Evolutionary conservation across 2,888 invertebrate species (phyloP).

Genomic region (Heliconius sara): DNA sequence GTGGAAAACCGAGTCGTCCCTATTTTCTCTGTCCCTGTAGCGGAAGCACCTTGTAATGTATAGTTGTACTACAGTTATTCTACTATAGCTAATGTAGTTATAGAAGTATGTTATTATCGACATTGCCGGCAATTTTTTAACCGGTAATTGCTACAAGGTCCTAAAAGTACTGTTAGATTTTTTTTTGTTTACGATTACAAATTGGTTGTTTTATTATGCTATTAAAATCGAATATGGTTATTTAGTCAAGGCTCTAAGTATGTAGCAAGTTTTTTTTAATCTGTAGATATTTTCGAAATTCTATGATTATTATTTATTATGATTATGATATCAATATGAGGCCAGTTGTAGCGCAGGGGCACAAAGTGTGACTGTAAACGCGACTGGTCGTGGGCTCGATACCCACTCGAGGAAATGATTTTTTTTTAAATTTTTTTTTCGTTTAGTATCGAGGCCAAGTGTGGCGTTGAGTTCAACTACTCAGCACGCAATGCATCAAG

Average conservation of each 20-base stretch:
- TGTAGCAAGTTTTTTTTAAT: neutral
- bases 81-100: neutral
- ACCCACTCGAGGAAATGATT: too few relatives aligned
- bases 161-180: constrained; percentile 5
- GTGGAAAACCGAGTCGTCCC: constrained; percentile 20
- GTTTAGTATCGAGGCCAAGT: too few relatives aligned
- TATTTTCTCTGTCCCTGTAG: constrained; percentile 6
- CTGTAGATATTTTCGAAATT: too few relatives aligned
- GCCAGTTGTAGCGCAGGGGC: too few relatives aligned
- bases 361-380: too few relatives aligned
- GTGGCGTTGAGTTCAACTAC: too few relatives aligned
- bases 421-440: too few relatives aligned
- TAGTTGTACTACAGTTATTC: neutral
- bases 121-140: neutral
- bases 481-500: too few relatives aligned
- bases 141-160: constrained; percentile 34
- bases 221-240: neutral
- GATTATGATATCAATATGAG: too few relatives aligned
- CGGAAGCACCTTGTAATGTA: constrained; percentile 19
- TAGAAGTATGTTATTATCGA: constrained; percentile 1
- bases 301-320: too few relatives aligned
- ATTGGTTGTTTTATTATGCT: constrained; percentile 17
- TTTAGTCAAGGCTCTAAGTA: neutral
- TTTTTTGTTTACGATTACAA: constrained; percentile 42
- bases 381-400: too few relatives aligned